Base-by-base conservation (phyloP, 2,888 invertebrate genomes). In the Macaria notata region DNA sequence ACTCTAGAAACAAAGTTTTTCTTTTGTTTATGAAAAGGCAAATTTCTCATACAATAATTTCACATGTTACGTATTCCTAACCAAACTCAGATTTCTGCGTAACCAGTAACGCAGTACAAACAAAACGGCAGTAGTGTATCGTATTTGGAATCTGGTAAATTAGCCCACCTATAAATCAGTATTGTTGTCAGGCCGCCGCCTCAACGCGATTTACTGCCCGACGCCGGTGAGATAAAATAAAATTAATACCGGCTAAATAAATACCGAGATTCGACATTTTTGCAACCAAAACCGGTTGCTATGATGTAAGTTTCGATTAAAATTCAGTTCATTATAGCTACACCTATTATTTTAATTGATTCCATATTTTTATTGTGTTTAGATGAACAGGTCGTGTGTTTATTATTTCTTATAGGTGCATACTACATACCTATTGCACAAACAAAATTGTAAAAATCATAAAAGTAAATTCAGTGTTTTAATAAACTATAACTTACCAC, bases 91-190 rank as follows among this genome's bases (percentile, higher is more conserved):
- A 19, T 19, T 19, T 19, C 19, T 19, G 19, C 19, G 19, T 19
- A 19, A 19, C 19, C 19, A 19, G 19, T 19, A 19, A 19, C 19
- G 19, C 19, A 19, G 19, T 19, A 19, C 19, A 19, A 36, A 4
- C 33, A 7, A 36, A 6, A 36, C 33, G 3, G 33, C 41, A 54
- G 54, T 58, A 50, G 53, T 49, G 53, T 49, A 46, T 54, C 46
- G 43, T 55, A 63, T 61, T 61, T 49, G 59, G 49, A 63, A 55
- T 60, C 42, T 45, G 54, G 65, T 64, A 73, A 75, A 76, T 76
- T 70, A 72, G 68, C 59, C 63, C 56, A 49, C 47, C 64, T 60
- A 76, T 76, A 76, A 76, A 76, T 76, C 72, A 66, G 67, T 66
- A 72, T 69, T 63, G 68, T 68, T 73, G 76, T 73, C 75, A 71